Percentiles rank a stretch among this genome's conserved stretches.
Evolutionary conservation across 2,888 invertebrate genomes (phyloP).

Genomic region (Odontothrips loti): DNA sequence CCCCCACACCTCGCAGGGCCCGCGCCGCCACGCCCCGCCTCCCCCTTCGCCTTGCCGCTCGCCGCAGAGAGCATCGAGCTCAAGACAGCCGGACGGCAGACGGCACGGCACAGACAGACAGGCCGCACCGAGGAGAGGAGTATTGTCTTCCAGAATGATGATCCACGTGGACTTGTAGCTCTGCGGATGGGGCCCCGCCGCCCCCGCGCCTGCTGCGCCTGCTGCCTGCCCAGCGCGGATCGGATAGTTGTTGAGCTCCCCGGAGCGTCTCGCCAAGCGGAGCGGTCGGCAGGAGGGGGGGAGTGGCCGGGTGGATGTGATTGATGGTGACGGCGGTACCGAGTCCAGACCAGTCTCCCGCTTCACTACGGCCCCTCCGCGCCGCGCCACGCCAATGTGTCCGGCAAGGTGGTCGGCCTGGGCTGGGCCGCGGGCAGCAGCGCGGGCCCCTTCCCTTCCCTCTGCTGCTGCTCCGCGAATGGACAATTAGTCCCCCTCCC

Average conservation of each 20-base stretch:
- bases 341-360: neutral
- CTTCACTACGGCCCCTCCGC: neutral
- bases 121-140: neutral
- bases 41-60: neutral
- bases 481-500: neutral
- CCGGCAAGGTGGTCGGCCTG: neutral
- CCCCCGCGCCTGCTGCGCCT: neutral
- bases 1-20: neutral
- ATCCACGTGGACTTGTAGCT: slow-evolving; percentile 10
- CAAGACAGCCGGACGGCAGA: neutral
- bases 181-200: neutral
- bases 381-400: neutral
- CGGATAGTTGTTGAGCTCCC: neutral
- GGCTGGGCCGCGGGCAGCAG: neutral
- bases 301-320: neutral
- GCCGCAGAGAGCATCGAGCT: neutral
- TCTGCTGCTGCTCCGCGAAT: neutral
- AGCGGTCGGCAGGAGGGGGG: neutral
- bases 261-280: neutral
- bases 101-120: neutral
- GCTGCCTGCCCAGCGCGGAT: neutral
- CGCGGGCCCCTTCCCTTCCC: neutral
- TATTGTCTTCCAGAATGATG: slow-evolving; percentile 25
- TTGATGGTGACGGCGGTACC: slow-evolving; percentile 3
- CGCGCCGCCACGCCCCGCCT: neutral